Evolutionary conservation across 2,888 invertebrate species (phyloP), one percentile per base, ranked within the genome.

Genomic region (Drosophila picticornis): DNA sequence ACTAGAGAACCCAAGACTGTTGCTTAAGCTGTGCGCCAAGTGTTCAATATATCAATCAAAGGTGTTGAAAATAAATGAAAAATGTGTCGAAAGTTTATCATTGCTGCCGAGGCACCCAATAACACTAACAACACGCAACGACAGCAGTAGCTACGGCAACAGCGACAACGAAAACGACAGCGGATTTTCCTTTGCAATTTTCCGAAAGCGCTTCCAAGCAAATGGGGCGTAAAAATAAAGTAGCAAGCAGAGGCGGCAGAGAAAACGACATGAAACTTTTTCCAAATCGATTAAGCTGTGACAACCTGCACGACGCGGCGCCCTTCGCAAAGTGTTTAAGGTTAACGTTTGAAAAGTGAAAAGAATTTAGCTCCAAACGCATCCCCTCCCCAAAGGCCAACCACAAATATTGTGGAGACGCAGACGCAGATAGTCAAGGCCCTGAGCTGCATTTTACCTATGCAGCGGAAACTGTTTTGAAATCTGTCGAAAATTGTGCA

Each of bases 31-130:
- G 64, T 58, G 86, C 77, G 81, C 81, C 85, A 87, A 87, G 81
- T 88, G 83, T 88, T 91, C 89, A 88, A 90, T 90, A 89, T 89
- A 90, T 90, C 90, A 90, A 90, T 91, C 91, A 90, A 91, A 90
- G 90, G 90, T 90, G 90, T 88, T 90, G 88, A 86, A 91, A 90
- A 89, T 90, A 90, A 91, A 91, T 91, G 91, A 89, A 91, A 90
- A 90, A 90, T 86, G 90, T 91, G 90, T 90, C 90, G 88, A 91
- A 90, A 91, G 91, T 88, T 90, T 91, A 86, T 90, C 91, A 90
- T 84, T 80, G 76, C 71, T 66, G 73, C 59, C 43, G 72, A 31
- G 66, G 61, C 55, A 62, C 40, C 43, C 58, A 65, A 38, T 36
- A 51, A 40, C 77, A 81, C 43, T 75, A 64, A 31, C 67, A 59